These are phyloP conservation scores for Harpegnathos saltator DNA, from an alignment of 1,140 invertebrate genomes.

Conservation along the genomic window DNA sequence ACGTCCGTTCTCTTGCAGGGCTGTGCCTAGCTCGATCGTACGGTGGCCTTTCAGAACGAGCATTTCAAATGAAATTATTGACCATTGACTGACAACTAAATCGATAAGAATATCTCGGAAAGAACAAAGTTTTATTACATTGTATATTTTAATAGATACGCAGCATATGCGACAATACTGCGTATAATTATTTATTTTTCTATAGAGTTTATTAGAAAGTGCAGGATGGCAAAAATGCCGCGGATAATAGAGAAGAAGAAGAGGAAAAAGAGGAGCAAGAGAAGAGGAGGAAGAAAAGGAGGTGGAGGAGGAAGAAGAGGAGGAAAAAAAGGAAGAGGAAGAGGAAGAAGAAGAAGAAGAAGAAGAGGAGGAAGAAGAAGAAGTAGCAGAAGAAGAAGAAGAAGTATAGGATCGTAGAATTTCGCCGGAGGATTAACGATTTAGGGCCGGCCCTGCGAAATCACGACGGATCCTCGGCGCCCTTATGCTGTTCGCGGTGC, in stretches of 20 bases:
- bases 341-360: neutral
- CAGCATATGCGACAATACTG: too few relatives aligned
- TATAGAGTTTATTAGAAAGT: neutral
- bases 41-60: too few relatives aligned
- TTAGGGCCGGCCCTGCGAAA: constrained; percentile 37
- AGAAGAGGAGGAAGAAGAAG: neutral
- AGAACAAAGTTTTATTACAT: too few relatives aligned
- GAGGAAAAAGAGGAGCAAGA: neutral
- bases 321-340: neutral
- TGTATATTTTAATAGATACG: too few relatives aligned
- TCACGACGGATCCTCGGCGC: constrained; percentile 49
- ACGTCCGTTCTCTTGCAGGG: constrained; percentile 26
- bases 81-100: too few relatives aligned
- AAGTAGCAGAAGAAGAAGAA: neutral
- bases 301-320: neutral
- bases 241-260: neutral
- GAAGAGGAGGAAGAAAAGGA: neutral
- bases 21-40: neutral
- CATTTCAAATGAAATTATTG: too few relatives aligned
- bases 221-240: neutral
- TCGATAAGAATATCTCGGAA: too few relatives aligned
- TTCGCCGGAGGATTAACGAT: constrained; percentile 4
- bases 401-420: neutral
- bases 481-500: constrained; percentile 69
- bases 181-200: too few relatives aligned